These are phyloP conservation scores for Pristionchus japonicus DNA, from an alignment of 2,888 invertebrate species.

Conservation along the genomic window DNA sequence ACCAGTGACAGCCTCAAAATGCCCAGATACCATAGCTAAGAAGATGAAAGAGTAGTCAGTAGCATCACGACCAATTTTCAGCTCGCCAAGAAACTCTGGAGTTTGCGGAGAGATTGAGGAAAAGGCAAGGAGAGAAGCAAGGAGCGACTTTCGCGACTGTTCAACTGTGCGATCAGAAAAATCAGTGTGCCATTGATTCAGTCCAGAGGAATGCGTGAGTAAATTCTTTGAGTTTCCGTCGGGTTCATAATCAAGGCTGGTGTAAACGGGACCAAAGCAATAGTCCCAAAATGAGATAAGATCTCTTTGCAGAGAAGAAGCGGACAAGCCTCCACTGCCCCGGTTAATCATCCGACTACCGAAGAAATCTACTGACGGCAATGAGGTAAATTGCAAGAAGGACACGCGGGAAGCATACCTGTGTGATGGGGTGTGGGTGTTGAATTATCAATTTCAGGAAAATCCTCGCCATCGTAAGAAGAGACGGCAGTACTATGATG, in stretches of 20 bases:
- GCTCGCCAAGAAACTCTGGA: slow-evolving; percentile 6
- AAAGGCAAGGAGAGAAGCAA: background rate
- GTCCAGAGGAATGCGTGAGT: slow-evolving; percentile 16
- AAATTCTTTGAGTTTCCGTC: too few species aligned
- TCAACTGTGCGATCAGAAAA: slow-evolving; percentile 45
- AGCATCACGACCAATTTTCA: background rate
- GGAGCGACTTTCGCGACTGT: slow-evolving; percentile 49
- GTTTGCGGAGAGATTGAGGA: background rate
- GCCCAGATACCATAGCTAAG: too few species aligned
- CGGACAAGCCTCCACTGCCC: slow-evolving; percentile 38
- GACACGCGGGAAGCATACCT: too few species aligned
- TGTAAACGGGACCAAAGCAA: too few species aligned
- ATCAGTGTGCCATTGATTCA: slow-evolving; percentile 55
- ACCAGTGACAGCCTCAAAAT: too few species aligned
- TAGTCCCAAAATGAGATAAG: too few species aligned
- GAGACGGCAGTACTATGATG: background rate
- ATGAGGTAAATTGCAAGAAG: too few species aligned
- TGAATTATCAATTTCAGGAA: background rate
- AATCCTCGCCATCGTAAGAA: background rate
- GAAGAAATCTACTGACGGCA: background rate
- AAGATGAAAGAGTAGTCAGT: too few species aligned
- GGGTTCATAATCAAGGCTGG: too few species aligned
- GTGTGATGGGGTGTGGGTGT: too few species aligned
- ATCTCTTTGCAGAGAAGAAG: slow-evolving; percentile 36
- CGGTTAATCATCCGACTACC: slow-evolving; percentile 41